phyloP scores from a whole-genome alignment of 2,888 invertebrate species.

The Leptothorax acervorum region DNA sequence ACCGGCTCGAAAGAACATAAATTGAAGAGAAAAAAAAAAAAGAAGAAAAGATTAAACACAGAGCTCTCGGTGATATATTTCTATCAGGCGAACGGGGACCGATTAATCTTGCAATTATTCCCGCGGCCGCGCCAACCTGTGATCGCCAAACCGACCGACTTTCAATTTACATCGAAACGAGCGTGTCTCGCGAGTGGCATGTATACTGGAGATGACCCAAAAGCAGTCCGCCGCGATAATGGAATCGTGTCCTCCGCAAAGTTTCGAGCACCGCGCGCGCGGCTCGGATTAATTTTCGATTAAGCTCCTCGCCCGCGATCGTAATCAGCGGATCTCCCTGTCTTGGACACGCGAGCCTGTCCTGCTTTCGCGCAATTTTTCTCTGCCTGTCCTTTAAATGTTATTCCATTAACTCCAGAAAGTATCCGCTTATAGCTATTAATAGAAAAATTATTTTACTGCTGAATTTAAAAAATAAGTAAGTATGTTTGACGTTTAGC shows the following conservation, averaged over 20 bases:
- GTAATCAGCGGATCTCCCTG: neutral
- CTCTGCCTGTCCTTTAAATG: neutral
- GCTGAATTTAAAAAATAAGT: neutral
- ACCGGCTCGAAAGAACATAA: constrained; percentile 14
- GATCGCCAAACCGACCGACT: constrained; percentile 53
- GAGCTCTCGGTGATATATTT: constrained; percentile 24
- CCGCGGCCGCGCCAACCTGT: constrained; percentile 15
- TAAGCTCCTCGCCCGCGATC: constrained; percentile 12
- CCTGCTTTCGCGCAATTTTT: neutral
- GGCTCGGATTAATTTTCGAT: constrained; percentile 47
- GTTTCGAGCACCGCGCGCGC: constrained; percentile 35
- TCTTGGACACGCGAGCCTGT: neutral
- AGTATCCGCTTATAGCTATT: neutral
- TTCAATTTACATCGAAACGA: constrained; percentile 60
- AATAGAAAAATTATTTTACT: neutral
- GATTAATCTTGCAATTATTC: constrained; percentile 59
- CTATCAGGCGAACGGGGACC: constrained; percentile 36
- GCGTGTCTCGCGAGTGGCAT: constrained; percentile 36
- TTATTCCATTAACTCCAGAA: neutral
- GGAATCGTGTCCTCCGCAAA: constrained; percentile 49
- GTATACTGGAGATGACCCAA: constrained; percentile 14
- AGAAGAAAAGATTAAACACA: constrained; percentile 8
- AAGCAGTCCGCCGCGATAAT: constrained; percentile 38
- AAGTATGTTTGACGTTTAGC: neutral
- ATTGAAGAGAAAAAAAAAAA: neutral